phyloP scores from a whole-genome alignment of 2,888 invertebrate genomes.

The Metellina segmentata region DNA sequence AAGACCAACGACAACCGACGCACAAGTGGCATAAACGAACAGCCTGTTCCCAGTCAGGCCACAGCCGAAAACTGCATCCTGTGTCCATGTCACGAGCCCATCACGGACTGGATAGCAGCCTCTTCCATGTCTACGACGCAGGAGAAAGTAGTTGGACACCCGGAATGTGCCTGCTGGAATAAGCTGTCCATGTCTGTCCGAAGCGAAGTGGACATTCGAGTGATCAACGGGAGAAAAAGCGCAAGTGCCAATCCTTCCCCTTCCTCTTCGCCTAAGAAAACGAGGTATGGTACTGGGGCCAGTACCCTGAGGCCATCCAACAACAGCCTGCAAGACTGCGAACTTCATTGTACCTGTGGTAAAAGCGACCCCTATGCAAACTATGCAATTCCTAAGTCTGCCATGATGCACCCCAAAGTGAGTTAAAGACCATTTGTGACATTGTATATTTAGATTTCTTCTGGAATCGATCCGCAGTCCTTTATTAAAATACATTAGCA shows the following conservation, averaged over 20 bases:
- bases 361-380: slow-evolving; percentile 81
- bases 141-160: slow-evolving; percentile 39
- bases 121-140: slow-evolving; percentile 26
- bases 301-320: slow-evolving; percentile 22
- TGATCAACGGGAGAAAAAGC: slow-evolving; percentile 52
- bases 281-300: slow-evolving; percentile 48
- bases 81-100: slow-evolving; percentile 73
- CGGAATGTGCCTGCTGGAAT: slow-evolving; percentile 71
- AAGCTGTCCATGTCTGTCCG: slow-evolving; percentile 57
- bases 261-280: slow-evolving; percentile 69
- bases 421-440: neutral
- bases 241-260: slow-evolving; percentile 71
- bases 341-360: slow-evolving; percentile 64
- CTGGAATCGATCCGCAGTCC: no score
- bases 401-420: slow-evolving; percentile 78
- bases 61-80: slow-evolving; percentile 46
- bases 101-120: slow-evolving; percentile 49
- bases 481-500: neutral
- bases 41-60: neutral
- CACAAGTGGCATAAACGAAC: slow-evolving; percentile 3
- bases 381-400: slow-evolving; percentile 86
- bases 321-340: slow-evolving; percentile 32
- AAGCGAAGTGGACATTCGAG: slow-evolving; percentile 50
- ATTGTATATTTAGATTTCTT: no score
- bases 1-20: slow-evolving; percentile 36